phyloP scores from a whole-genome alignment of 2,797 vertebrate genomes.

The Bradypus variegatus region DNA sequence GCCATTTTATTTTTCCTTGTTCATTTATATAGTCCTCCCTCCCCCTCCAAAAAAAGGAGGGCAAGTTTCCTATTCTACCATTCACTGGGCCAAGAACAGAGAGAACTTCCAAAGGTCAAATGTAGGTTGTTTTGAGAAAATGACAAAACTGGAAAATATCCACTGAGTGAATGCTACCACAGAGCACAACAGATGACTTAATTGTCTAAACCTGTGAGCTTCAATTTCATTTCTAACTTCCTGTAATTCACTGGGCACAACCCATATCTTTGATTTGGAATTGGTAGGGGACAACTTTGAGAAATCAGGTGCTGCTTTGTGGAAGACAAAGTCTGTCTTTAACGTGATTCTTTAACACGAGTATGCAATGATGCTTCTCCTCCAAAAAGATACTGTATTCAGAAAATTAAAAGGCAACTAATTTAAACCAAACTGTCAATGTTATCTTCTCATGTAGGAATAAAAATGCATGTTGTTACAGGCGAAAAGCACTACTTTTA shows the following conservation, averaged over 20 bases:
- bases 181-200: constrained; percentile 37
- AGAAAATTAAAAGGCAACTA: background rate
- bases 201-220: constrained; percentile 6
- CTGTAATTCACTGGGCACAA: background rate
- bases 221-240: constrained; percentile 26
- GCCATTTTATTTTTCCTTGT: constrained; percentile 1
- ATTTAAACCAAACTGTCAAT: background rate
- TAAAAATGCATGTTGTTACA: accelerated
- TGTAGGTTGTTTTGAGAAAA: constrained; percentile 64
- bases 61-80: constrained; percentile 63
- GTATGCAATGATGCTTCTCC: background rate
- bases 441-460: background rate
- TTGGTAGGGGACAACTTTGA: background rate
- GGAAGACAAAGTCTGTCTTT: background rate
- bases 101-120: constrained; percentile 56
- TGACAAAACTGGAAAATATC: constrained; percentile 69
- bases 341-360: no score
- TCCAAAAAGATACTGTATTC: background rate
- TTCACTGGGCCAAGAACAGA: constrained; percentile 62
- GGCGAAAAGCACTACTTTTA: background rate
- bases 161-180: constrained; percentile 45
- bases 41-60: constrained; percentile 32
- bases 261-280: constrained; percentile 8
- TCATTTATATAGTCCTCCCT: constrained; percentile 14
- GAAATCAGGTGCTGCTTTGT: background rate